Evolutionary conservation across 2,797 vertebrate species (phyloP), one percentile per base, ranked within the genome.

Genomic region (Hybognathus amarus): DNA sequence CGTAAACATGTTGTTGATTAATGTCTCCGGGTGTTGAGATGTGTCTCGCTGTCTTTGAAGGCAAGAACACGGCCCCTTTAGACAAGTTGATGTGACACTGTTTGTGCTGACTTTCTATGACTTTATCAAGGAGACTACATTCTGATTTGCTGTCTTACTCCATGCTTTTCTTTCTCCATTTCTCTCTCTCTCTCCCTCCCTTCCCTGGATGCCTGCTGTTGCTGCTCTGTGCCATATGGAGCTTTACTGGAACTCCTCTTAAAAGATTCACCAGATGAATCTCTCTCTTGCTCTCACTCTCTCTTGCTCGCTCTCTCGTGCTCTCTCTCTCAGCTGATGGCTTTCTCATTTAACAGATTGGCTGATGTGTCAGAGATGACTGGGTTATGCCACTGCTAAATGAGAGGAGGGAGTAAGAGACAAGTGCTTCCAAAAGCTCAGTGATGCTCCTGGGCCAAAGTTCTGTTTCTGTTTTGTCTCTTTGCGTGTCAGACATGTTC

Each of bases 251-350:
- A 85, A 71, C 80, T 82, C 80, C 50, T 82, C 80, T 82, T 85
- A 74, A 85, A 85, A 82, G 73, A 85, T 81, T 82, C 84, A 85
- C 79, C 84, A 85, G 79, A 82, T 71, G 84, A 85, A 69, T 71
- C 79, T 69, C 66, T 66, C 45, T 27, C 77, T 83, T 27, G 67
- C 33, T 79, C 42, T 56, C 69, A 52, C 77, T 63, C 69, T 56
- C 70, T 69, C 69, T 76, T 70, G 54, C 38, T 73, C 78, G 61
- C 70, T 85, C 70, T 81, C 79, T 73, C 15, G 50, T 12, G 61
- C 36, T 33, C 47, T 82, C 63, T 73, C 47, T 30, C 71, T 81
- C 36, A 71, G 67, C 63, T 77, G 68, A 81, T 77, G 30, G 81
- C 69, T 83, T 71, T 83, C 82, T 83, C 77, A 66, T 77, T 77